Evolutionary conservation across 2,888 invertebrate species (phyloP), one percentile per base, ranked within the genome.

Genomic region (Hipparchia sbordonii): DNA sequence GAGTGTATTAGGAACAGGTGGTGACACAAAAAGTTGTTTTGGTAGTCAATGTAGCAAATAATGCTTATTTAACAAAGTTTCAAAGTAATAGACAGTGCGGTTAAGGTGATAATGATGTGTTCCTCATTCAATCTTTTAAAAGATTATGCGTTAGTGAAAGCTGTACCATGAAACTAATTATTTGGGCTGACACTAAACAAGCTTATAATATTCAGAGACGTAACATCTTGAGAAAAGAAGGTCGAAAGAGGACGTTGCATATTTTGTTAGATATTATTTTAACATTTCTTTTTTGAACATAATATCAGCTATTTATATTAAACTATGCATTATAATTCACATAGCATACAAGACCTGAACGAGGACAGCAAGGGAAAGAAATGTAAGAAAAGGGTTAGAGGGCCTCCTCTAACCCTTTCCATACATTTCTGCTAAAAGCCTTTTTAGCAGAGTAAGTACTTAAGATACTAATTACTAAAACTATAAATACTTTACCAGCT

Each of bases 51-150:
- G 60, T 52, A 51, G 67, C 67, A 59, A 10, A 67, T 67, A 67
- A 63, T 57, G 67, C 13, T 57, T 67, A 51, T 68, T 69, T 61
- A 69, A 61, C 69, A 45, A 61, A 61, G 60, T 69, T 69, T 69
- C 52, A 61, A 68, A 69, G 69, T 52, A 69, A 69, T 61, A 54
- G 57, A 69, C 69, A 61, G 8, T 69, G 69, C 13, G 61, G 61
- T 60, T 69, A 69, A 69, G 52, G 69, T 69, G 69, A 69, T 69
- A 69, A 69, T 69, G 69, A 69, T 69, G 69, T 52, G 60, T 69
- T 61, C 8, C 69, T 61, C 69, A 61, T 69, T 69, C 69, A 61
- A 69, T 69, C 60, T 69, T 61, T 69, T 61, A 52, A 69, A 61
- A 61, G 69, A 61, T 69, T 61, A 67, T 67, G 69, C 61, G 69